These are phyloP conservation scores for Eubasilissa splendida DNA, from an alignment of 2,888 invertebrate species.

Conservation along the genomic window DNA sequence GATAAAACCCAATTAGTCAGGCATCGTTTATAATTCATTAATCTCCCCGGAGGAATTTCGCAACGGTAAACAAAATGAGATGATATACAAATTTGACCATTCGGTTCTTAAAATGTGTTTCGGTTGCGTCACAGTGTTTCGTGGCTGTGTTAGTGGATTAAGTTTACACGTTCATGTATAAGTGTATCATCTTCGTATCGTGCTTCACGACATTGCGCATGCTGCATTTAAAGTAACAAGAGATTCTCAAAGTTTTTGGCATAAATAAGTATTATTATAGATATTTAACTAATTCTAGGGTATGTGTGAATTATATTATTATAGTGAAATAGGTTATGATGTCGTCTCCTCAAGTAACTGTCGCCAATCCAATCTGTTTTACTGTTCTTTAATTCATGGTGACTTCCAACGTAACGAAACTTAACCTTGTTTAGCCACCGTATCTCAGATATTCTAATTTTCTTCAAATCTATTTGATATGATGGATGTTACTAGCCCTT, in stretches of 20 bases:
- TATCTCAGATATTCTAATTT: too few relatives aligned
- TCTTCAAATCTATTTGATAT: too few relatives aligned
- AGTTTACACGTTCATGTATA: not conserved
- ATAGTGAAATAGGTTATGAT: too few relatives aligned
- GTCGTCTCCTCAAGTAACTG: too few relatives aligned
- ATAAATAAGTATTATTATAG: too few relatives aligned
- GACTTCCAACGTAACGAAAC: too few relatives aligned
- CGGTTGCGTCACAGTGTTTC: not conserved
- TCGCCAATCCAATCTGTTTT: too few relatives aligned
- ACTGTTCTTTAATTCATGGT: too few relatives aligned
- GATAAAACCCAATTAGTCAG: constrained; percentile 18
- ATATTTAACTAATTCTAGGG: too few relatives aligned
- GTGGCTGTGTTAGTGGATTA: not conserved
- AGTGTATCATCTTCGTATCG: constrained; percentile 43
- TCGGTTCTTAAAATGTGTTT: not conserved
- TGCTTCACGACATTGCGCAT: constrained; percentile 47
- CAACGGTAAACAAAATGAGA: constrained; percentile 13
- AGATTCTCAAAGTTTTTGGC: constrained; percentile 9
- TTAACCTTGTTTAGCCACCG: too few relatives aligned
- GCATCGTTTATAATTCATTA: constrained; percentile 28
- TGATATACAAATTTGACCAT: constrained; percentile 19
- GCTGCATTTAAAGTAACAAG: not conserved
- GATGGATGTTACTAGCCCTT: too few relatives aligned
- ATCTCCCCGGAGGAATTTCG: constrained; percentile 8
- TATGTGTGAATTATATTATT: too few relatives aligned